Evolutionary conservation across 2,888 invertebrate genomes (phyloP).

Genomic region (Brenthis daphne): DNA sequence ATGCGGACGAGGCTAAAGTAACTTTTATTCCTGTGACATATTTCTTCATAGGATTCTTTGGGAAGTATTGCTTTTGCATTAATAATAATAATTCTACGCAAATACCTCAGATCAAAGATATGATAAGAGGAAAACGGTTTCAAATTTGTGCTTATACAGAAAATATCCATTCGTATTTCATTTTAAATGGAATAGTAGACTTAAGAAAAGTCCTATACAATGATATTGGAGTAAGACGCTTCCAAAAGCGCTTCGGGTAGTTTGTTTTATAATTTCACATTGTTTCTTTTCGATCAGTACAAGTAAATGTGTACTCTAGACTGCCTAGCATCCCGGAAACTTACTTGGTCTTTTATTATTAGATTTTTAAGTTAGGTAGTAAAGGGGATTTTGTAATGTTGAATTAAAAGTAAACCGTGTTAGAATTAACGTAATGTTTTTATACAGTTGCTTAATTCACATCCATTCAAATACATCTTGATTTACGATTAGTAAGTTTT

Average conservation of each 20-base stretch:
- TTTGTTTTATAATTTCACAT: constrained; percentile 75
- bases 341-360: constrained; percentile 52
- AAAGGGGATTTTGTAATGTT: too few relatives aligned
- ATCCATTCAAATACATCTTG: too few relatives aligned
- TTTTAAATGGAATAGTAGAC: constrained; percentile 13
- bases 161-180: constrained; percentile 5
- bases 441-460: too few relatives aligned
- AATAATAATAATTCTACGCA: background rate
- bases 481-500: too few relatives aligned
- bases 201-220: constrained; percentile 38
- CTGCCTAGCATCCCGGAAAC: constrained; percentile 49
- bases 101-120: background rate
- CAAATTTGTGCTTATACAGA: background rate
- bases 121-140: background rate
- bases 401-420: too few relatives aligned
- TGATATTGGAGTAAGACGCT: constrained; percentile 46
- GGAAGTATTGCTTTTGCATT: too few relatives aligned
- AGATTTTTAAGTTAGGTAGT: background rate
- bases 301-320: constrained; percentile 64
- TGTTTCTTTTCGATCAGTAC: constrained; percentile 72
- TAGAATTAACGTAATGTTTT: too few relatives aligned
- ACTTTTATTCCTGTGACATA: too few relatives aligned
- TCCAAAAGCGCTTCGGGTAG: constrained; percentile 58
- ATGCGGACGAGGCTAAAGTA: background rate
- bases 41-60: too few relatives aligned